phyloP scores from a whole-genome alignment of 2,797 vertebrate genomes.

The Gymnoscopelus braueri region DNA sequence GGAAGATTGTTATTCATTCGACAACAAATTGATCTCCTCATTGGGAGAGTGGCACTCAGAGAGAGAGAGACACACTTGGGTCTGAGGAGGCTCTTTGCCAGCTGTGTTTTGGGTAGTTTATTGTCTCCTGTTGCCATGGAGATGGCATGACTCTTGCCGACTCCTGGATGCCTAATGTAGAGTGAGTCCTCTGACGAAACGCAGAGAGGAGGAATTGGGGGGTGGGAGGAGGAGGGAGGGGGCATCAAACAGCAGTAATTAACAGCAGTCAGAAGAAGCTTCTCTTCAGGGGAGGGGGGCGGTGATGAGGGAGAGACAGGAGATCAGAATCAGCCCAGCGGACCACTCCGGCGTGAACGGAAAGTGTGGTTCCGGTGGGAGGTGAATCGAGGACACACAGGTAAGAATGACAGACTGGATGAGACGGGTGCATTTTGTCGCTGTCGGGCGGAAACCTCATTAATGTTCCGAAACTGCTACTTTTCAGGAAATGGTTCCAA shows the following conservation, averaged over 20 bases:
- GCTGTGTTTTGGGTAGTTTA: background rate
- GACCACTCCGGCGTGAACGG: conserved; percentile 6
- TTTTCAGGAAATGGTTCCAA: too few species aligned
- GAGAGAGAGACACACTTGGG: background rate
- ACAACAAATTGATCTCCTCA: too few species aligned
- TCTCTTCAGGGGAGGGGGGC: conserved; percentile 3
- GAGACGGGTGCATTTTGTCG: background rate
- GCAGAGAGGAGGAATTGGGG: background rate
- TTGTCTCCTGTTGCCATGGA: conserved; percentile 11
- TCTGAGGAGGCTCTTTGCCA: background rate
- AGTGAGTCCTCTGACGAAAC: background rate
- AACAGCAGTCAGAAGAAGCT: conserved; percentile 54
- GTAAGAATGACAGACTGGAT: conserved; percentile 23
- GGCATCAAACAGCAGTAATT: conserved; percentile 53
- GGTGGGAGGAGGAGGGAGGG: conserved; percentile 12
- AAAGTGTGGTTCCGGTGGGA: conserved; percentile 12
- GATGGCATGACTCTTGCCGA: conserved; percentile 10
- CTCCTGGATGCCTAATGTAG: conserved; percentile 37
- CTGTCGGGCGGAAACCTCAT: too few species aligned
- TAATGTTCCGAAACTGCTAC: too few species aligned
- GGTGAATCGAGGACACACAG: conserved; percentile 19
- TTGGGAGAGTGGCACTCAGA: background rate
- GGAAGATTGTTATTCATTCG: background rate
- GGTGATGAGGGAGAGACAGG: conserved; percentile 1
- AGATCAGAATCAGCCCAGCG: conserved; percentile 16